Evolutionary conservation across 2,888 invertebrate species (phyloP).

Genomic region (Cryptops parisi): DNA sequence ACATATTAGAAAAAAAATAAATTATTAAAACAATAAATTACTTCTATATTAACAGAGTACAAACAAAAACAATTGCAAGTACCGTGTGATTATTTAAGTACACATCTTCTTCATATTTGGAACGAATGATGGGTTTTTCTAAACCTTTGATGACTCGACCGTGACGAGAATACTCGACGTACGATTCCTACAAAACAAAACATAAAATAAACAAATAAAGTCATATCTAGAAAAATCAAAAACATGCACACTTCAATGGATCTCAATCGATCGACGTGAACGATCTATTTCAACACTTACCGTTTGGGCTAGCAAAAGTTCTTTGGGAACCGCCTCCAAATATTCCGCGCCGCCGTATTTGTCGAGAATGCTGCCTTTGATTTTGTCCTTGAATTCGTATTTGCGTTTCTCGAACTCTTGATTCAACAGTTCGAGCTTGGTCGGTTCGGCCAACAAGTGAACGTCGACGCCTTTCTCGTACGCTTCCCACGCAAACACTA

Average conservation of each 20-base stretch:
- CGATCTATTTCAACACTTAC: constrained; percentile 23
- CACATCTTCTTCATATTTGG: constrained; percentile 86
- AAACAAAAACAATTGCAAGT: constrained; percentile 13
- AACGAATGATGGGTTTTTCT: constrained; percentile 71
- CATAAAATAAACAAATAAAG: constrained; percentile 1
- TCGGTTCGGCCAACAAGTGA: constrained; percentile 92
- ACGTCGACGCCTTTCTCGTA: constrained; percentile 85
- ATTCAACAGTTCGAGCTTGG: constrained; percentile 82
- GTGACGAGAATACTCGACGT: constrained; percentile 85
- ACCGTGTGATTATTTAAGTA: constrained; percentile 77
- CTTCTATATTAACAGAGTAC: constrained; percentile 2
- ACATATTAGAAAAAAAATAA: constrained; percentile 1
- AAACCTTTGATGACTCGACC: constrained; percentile 70
- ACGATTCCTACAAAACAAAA: constrained; percentile 50
- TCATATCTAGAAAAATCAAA: neutral
- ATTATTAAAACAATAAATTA: neutral
- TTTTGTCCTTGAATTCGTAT: constrained; percentile 72
- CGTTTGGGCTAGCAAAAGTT: constrained; percentile 82
- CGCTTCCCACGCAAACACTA: constrained; percentile 93
- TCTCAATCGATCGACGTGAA: neutral
- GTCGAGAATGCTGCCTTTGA: constrained; percentile 64
- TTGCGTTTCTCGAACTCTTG: constrained; percentile 80
- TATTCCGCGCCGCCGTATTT: constrained; percentile 94
- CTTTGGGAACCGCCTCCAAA: constrained; percentile 67
- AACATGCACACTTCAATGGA: neutral